Evolutionary conservation across 2,888 invertebrate species (phyloP), one percentile per base, ranked within the genome.

Genomic region (Griposia aprilina): DNA sequence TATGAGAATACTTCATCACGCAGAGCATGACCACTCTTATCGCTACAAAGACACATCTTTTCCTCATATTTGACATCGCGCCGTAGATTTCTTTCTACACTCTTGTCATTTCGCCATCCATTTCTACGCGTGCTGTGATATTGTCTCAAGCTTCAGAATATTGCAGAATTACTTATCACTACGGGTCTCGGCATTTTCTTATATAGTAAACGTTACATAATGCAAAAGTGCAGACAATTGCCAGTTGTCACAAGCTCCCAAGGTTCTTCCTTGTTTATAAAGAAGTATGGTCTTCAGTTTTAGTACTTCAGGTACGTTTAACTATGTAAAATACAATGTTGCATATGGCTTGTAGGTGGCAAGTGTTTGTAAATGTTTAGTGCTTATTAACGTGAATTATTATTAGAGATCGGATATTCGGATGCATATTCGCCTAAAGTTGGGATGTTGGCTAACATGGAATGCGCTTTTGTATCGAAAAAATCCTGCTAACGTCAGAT

Each of bases 271-370:
- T 73, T 30, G 36, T 66, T 59, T 59, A 17, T 36, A 59, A n/a
- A 52, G 55, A 41, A 30, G n/a, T 80, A 66, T 74, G 73, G 66
- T 73, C 30, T 55, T 60, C 59, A 48, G 17, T 36, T 55, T 74
- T 66, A 81, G 23, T 74, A 52, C 45, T 66, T 55, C 48, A 55
- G 20, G 20, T 60, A 36, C 45, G 30, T 52, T 78, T 77, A 45
- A 30, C 10, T 15, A 23, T 52, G 52, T 79, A 48, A 66, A 66
- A 59, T 60, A 81, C 81, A 48, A 23, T 73, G 79, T 79, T 66
- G 81, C 45, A 13, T 65, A 59, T 65, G 48, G 15, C 30, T 59
- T 74, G 52, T 20, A 36, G 74, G 41, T 78, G 63, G 23, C 62
- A 69, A 41, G 71, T 73, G 79, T 80, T 59, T 66, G 17, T 57